These are phyloP conservation scores for Recurvirostra avosetta DNA, from an alignment of 2,113 vertebrate species.

Conservation along the genomic window DNA sequence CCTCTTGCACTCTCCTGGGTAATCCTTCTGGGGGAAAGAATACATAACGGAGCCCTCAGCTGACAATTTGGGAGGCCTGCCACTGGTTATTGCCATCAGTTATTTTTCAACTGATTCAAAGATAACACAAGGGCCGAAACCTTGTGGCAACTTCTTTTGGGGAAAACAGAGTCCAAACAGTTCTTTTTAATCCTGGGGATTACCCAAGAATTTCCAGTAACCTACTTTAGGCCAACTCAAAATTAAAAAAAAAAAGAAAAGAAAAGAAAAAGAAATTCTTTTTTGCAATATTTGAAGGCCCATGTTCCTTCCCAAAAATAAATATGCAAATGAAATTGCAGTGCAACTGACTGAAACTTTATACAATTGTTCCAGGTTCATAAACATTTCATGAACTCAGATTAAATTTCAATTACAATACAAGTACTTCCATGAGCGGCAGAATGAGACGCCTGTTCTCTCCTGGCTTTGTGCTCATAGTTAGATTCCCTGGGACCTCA, in stretches of 20 bases:
- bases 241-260: neutral
- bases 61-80: slow-evolving; percentile 1
- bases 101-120: slow-evolving; percentile 29
- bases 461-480: neutral
- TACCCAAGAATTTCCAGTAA: neutral
- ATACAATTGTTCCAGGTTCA: slow-evolving; percentile 46
- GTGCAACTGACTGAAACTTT: slow-evolving; percentile 50
- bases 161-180: neutral
- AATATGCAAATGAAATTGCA: slow-evolving; percentile 38
- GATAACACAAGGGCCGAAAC: neutral
- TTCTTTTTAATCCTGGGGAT: neutral
- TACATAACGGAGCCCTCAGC: neutral
- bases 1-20: neutral
- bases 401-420: slow-evolving; percentile 66
- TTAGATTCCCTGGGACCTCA: neutral
- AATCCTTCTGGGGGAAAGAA: slow-evolving; percentile 18
- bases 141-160: neutral
- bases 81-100: slow-evolving; percentile 11
- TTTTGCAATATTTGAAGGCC: neutral
- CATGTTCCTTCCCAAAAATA: slow-evolving; percentile 1
- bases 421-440: neutral
- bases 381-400: slow-evolving; percentile 60
- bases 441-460: neutral
- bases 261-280: fast-evolving
- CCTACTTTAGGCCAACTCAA: neutral